Percentiles rank a stretch among this genome's conserved stretches.
Conservation (phyloP, 2,113 vertebrate species). For the Stegostoma tigrinum region DNA sequence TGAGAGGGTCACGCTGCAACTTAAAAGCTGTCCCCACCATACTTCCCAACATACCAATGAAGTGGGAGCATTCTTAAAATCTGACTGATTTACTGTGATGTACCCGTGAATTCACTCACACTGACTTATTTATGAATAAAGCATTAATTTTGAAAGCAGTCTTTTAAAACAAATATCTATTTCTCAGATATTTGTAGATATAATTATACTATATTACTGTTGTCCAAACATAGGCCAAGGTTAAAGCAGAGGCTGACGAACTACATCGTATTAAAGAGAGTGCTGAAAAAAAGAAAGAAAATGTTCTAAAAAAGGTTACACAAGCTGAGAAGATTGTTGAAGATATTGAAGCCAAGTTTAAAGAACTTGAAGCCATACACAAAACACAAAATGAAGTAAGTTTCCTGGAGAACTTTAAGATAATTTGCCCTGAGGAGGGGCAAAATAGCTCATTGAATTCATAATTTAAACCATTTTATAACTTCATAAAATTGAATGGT, state of each 20-base stretch:
- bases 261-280: slow-evolving; percentile 41
- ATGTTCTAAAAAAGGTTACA: slow-evolving; percentile 46
- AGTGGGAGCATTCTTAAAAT: not conserved
- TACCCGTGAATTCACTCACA: not conserved
- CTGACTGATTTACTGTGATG: not conserved
- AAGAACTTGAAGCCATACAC: not conserved
- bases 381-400: not conserved
- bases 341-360: slow-evolving; percentile 5
- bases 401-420: not conserved
- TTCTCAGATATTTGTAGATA: not conserved
- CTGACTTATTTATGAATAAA: not conserved
- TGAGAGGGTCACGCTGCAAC: too few species aligned
- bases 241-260: slow-evolving; percentile 41
- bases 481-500: not conserved
- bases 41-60: not conserved
- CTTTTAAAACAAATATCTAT: not conserved
- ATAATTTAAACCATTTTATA: not conserved
- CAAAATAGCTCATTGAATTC: not conserved
- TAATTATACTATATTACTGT: slow-evolving; percentile 23
- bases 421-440: not conserved
- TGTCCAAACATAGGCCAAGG: slow-evolving; percentile 45
- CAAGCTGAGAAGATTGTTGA: slow-evolving; percentile 40
- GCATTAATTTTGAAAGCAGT: not conserved
- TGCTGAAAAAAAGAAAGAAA: slow-evolving; percentile 41
- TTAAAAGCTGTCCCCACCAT: not conserved